A percentile compares a stretch with the other conserved stretches of the same genome.
These are phyloP conservation scores for Melanotus villosus DNA, from an alignment of 2,888 invertebrate species.

Conservation along the genomic window DNA sequence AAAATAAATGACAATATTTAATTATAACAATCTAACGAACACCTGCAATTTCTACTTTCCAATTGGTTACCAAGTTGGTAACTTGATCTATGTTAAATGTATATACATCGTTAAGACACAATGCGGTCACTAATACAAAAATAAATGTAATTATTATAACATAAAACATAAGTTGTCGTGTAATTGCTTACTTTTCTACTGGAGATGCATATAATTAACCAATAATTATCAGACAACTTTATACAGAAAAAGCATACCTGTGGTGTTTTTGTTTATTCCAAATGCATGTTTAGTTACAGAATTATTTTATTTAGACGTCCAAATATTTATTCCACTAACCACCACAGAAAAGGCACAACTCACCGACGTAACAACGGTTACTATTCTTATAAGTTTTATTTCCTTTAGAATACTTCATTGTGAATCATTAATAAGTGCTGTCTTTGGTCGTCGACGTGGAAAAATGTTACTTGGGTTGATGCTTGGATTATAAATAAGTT, in stretches of 20 bases:
- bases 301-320: too few species aligned
- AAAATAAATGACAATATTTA: background rate
- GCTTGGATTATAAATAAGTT: slow-evolving; percentile 17
- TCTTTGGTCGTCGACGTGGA: slow-evolving; percentile 30
- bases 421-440: slow-evolving; percentile 32
- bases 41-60: background rate
- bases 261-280: too few species aligned
- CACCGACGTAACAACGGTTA: slow-evolving; percentile 24
- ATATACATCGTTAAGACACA: background rate
- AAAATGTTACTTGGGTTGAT: slow-evolving; percentile 16
- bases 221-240: background rate
- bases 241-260: too few species aligned
- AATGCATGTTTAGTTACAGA: too few species aligned
- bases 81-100: background rate
- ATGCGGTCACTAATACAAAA: background rate
- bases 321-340: too few species aligned
- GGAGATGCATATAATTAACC: too few species aligned
- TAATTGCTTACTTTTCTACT: too few species aligned
- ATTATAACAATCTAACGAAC: background rate
- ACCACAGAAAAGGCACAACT: slow-evolving; percentile 23
- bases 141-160: too few species aligned
- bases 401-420: slow-evolving; percentile 31
- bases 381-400: slow-evolving; percentile 34
- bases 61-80: background rate
- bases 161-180: too few species aligned